Evolutionary conservation across 2,888 invertebrate species (phyloP), one percentile per base, ranked within the genome.

Genomic region (Margaritifera margaritifera): DNA sequence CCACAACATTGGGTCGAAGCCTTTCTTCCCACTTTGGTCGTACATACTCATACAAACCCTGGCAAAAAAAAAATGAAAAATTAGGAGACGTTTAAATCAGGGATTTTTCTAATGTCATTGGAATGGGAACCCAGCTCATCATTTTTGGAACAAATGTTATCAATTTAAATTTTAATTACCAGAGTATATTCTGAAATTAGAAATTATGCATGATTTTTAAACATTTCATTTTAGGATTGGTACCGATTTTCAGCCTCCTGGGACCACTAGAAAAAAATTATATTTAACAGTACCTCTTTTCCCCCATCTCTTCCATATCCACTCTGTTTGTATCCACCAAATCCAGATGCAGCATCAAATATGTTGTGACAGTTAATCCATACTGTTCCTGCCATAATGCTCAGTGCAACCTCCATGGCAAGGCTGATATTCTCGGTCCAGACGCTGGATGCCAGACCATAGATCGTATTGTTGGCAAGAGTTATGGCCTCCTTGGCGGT

Each of bases 341-440:
- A 90, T 20, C 92, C 89, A 52, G 91, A 87, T 24, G 91, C 90
- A 11, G 92, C 90, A 81, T 91, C 90, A 84, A 91, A 90, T 67
- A 90, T 70, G 71, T 92, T 92, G 85, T 91, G 91, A 59, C 89
- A 85, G 83, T 93, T 93, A 56, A 92, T 85, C 92, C 92, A 93
- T 50, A 93, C 89, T 59, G 91, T 91, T 19, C 91, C 90, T 15
- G 91, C 91, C 82, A 92, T 89, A 24, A 93, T 80, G 79, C 90
- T 89, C 59, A 89, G 82, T 1, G 91, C 90, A 11, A 92, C 90
- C 87, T 93, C 92, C 80, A 92, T 87, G 2, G 91, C 91, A 27
- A 92, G 82, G 53, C 91, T 89, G 56, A 91, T 82, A 80, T 91
- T 92, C 88, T 92, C 92, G 3, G 92, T 91, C 92, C 92, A 93